phyloP scores from a whole-genome alignment of 2,113 vertebrate genomes.

The Rhinolophus sinicus region DNA sequence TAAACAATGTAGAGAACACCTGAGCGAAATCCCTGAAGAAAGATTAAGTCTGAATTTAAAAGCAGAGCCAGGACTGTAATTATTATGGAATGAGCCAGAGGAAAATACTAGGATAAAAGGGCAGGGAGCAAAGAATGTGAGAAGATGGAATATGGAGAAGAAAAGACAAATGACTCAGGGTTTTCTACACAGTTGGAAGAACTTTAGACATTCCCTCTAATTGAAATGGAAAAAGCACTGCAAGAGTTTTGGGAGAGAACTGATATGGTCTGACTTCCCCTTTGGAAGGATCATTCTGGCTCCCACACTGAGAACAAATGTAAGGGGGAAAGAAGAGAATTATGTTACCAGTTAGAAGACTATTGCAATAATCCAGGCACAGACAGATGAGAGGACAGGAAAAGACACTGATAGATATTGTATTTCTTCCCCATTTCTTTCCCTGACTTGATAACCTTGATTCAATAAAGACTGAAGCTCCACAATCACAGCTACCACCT shows the following conservation, averaged over 20 bases:
- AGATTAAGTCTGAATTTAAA: not conserved
- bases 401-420: too few relatives aligned
- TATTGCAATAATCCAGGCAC: not conserved
- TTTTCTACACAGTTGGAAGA: not conserved
- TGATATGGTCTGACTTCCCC: not conserved
- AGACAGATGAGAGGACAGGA: too few relatives aligned
- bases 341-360: not conserved
- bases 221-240: not conserved
- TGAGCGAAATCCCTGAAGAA: not conserved
- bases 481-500: not conserved
- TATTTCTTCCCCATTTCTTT: not conserved
- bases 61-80: not conserved
- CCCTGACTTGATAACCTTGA: not conserved
- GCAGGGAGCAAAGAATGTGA: not conserved
- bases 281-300: not conserved
- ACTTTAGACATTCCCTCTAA: not conserved
- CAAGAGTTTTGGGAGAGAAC: not conserved
- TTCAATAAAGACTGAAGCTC: not conserved
- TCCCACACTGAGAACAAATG: not conserved
- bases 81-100: not conserved
- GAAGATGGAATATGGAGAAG: not conserved
- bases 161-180: not conserved
- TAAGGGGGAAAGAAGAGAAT: not conserved
- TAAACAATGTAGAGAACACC: not conserved
- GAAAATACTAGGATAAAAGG: not conserved